Percentiles rank a stretch among this genome's conserved stretches.
These are phyloP conservation scores for Halisarca cf. caerulea DNA, from an alignment of 37 sponge, comb jelly and placozoan genomes.

Conservation along the genomic window DNA sequence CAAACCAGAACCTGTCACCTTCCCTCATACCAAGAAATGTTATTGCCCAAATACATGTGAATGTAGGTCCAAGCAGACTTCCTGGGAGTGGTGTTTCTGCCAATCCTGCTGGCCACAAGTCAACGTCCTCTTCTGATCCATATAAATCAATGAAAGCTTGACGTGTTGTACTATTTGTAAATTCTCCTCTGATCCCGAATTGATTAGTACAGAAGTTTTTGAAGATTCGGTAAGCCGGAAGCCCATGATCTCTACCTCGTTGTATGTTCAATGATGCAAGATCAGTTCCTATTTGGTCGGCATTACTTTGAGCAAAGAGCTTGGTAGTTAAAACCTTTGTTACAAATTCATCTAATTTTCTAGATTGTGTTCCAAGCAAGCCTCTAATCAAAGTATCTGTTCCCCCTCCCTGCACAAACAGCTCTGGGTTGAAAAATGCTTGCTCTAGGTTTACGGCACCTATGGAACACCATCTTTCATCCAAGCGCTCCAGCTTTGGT, in stretches of 20 bases:
- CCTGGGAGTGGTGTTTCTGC: slow-evolving; percentile 49
- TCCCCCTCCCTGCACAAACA: slow-evolving; percentile 19
- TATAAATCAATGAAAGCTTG: slow-evolving; percentile 18
- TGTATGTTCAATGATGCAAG: slow-evolving; percentile 68
- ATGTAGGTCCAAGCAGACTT: slow-evolving; percentile 58
- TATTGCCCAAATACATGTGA: slow-evolving; percentile 33
- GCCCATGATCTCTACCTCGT: slow-evolving; percentile 68
- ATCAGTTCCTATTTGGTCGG: slow-evolving; percentile 14
- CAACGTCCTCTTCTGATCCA: slow-evolving; percentile 34
- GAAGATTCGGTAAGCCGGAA: slow-evolving; percentile 36
- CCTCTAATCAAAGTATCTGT: slow-evolving; percentile 65
- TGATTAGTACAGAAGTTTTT: neutral
- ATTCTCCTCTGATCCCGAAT: neutral
- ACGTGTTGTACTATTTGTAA: neutral
- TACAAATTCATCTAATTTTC: slow-evolving; percentile 36
- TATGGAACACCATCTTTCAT: slow-evolving; percentile 34
- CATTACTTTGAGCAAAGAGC: slow-evolving; percentile 35
- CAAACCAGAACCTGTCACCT: slow-evolving; percentile 74
- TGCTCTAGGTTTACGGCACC: slow-evolving; percentile 11
- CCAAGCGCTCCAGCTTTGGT: slow-evolving; percentile 60
- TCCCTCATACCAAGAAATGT: slow-evolving; percentile 18
- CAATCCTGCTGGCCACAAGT: slow-evolving; percentile 69
- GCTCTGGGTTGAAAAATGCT: slow-evolving; percentile 58
- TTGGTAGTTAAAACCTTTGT: slow-evolving; percentile 36
- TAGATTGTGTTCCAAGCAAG: slow-evolving; percentile 31